Base-by-base conservation (phyloP, 2,113 vertebrate genomes). In the Riparia riparia region DNA sequence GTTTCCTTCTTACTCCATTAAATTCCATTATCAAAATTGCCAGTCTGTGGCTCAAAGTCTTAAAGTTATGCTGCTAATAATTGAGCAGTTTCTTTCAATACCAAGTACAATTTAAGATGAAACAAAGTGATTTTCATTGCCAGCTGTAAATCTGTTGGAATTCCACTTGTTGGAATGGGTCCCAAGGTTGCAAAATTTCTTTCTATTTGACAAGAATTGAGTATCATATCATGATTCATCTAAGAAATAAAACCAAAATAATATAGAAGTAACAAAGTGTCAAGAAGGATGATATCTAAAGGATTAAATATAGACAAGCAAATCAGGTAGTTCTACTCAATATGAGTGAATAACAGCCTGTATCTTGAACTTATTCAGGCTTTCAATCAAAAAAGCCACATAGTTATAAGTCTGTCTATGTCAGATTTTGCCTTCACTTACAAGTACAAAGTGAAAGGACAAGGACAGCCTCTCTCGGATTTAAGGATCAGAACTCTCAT, bases 21-120 rank as follows among this genome's bases (percentile, higher is more conserved):
- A 96, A 95, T 96, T 96, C 88, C 80, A 92, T 97, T 97, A 97
- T 95, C 88, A 96, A 96, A 98, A 97, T 94, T 96, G 90, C 54
- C 53, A 57, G 54, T 86, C 41, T 58, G 70, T 97, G 84, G 58
- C 60, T 96, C 95, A 93, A 94, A 94, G 74, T 66, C 88, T 97
- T 95, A 86, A 97, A 97, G 74, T 97, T 94, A 32, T 78, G 76
- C 63, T 60, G 61, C 60, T 95, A 95, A 89, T 88, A 96, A 93
- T 29, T 69, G 53, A 90, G 50, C 65, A 87, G 61, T 89, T 96
- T 94, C 88, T 96, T 95, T 97, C 79, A 82, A 91, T 81, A 90
- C 19, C 26, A 90, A 95, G 50, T 90, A 56, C 74, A 94, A 77
- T 95, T 96, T 94, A 82, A 96, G 71, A 93, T 61, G 72, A 96